Conservation (phyloP, 2,888 invertebrate genomes). For the Drosophila nigricruria region DNA sequence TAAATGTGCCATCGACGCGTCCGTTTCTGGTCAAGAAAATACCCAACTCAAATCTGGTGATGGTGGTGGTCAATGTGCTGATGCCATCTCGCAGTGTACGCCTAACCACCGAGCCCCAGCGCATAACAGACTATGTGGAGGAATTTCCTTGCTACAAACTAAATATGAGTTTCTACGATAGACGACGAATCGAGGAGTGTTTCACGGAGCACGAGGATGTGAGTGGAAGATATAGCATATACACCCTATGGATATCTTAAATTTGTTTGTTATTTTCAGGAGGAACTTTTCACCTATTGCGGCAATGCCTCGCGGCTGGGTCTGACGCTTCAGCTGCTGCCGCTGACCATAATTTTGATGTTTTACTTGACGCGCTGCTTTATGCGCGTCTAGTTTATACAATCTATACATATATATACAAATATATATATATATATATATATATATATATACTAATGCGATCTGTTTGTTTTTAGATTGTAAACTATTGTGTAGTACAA, state of each 20-base stretch:
- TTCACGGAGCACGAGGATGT: slow-evolving; percentile 91
- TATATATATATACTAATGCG: slow-evolving; percentile 60
- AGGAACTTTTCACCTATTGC: slow-evolving; percentile 83
- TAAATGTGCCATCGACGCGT: slow-evolving; percentile 86
- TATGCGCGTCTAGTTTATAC: slow-evolving; percentile 66
- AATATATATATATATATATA: slow-evolving; percentile 54
- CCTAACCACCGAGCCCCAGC: slow-evolving; percentile 86
- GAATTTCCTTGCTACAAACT: slow-evolving; percentile 92
- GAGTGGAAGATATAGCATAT: slow-evolving; percentile 55
- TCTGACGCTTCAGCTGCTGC: slow-evolving; percentile 65
- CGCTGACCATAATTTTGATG: slow-evolving; percentile 73
- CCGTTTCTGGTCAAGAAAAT: slow-evolving; percentile 91
- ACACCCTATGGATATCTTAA: background rate
- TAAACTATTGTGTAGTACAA: slow-evolving; percentile 72
- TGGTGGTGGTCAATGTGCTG: slow-evolving; percentile 89
- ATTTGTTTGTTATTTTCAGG: slow-evolving; percentile 69
- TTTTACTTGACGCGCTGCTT: slow-evolving; percentile 77
- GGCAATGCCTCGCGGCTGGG: slow-evolving; percentile 81
- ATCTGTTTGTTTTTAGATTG: slow-evolving; percentile 61
- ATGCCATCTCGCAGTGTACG: slow-evolving; percentile 85
- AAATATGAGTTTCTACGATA: slow-evolving; percentile 88
- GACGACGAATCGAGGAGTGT: slow-evolving; percentile 90
- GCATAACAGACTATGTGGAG: slow-evolving; percentile 86
- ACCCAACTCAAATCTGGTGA: slow-evolving; percentile 91
- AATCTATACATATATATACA: slow-evolving; percentile 54